Base-by-base conservation (phyloP, 2,113 vertebrate genomes). In the Solea solea region DNA sequence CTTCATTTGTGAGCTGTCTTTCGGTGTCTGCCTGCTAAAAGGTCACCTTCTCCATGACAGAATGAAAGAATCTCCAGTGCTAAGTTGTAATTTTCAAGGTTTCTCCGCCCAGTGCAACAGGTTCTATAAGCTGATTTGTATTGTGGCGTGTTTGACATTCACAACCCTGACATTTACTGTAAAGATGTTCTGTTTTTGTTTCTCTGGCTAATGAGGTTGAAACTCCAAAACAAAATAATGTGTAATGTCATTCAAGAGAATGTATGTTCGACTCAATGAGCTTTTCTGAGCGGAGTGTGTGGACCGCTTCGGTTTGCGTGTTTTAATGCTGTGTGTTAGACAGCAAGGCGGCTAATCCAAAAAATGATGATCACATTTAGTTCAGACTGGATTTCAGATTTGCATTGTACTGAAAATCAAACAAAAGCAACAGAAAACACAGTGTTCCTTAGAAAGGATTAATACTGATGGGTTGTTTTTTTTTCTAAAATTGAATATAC, bases 1-100 rank as follows among this genome's bases (percentile, higher is more conserved):
- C 89, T 92, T 92, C 87, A 91, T 91, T 90, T 90, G 88, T 89
- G 76, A 82, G 72, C 81, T 86, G 89, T 89, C 91, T 82, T 79
- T 86, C 86, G 82, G 78, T 71, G 74, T 86, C 64, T 85, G 76
- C 69, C 72, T 13, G 44, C 59, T 69, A 15, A 94, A 94, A 93
- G 91, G 93, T 92, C 92, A 92, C 64, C 70, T 77, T 83, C 74
- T 58, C 67, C 76, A 80, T 88, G 83, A 90, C 83, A 78, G 72
- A 61, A 74, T 77, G 27, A 82, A 66, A 72, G 75, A 74, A 74
- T 64, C 74, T 81, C 45, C 44, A 62, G 54, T 52, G 44, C 45
- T 54, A 69, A 71, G 56, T 63, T 80, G 69, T 62, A 81, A 74
- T 68, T 58, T 44, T 25, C n/a, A 27, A 48, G 46, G 39, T 60